A percentile compares a stretch with the other conserved stretches of the same genome.
Evolutionary conservation across 53 echinoderm and acorn worm species (phyloP).

Genomic region (Apostichopus leukothele): DNA sequence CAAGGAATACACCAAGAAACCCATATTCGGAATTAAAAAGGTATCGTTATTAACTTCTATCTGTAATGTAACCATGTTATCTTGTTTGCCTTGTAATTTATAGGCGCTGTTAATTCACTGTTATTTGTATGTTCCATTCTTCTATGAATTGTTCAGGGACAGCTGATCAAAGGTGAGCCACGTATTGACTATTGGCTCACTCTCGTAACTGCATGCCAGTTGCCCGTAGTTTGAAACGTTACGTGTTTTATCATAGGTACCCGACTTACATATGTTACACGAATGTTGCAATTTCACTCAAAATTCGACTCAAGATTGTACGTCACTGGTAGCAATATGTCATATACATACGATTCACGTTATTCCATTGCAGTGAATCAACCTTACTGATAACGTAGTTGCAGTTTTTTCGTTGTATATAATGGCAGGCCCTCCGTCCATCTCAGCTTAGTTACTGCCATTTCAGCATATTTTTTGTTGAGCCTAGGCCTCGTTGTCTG

Average conservation of each 20-base stretch:
- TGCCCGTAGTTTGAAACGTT: no score
- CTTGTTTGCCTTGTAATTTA: background rate
- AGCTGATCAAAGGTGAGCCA: slow-evolving; percentile 36
- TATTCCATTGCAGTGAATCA: background rate
- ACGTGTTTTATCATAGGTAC: background rate
- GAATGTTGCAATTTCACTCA: background rate
- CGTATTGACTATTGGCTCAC: background rate
- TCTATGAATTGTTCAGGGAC: slow-evolving; percentile 7
- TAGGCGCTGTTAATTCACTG: background rate
- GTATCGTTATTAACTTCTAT: slow-evolving; percentile 4
- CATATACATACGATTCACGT: background rate
- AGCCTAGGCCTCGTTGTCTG: background rate
- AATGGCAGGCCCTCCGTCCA: background rate
- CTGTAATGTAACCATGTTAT: background rate
- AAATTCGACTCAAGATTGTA: background rate
- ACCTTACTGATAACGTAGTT: no score
- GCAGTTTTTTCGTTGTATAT: background rate
- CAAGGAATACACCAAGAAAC: slow-evolving; percentile 30
- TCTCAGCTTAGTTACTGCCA: background rate
- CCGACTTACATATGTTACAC: background rate
- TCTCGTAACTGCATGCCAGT: background rate
- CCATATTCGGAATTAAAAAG: slow-evolving; percentile 24
- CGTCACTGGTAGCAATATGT: background rate
- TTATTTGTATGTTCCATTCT: background rate
- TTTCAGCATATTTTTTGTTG: background rate